A percentile compares a stretch with the other conserved stretches of the same genome.
These are phyloP conservation scores for Argyresthia albistria DNA, from an alignment of 2,888 invertebrate species.

Conservation along the genomic window DNA sequence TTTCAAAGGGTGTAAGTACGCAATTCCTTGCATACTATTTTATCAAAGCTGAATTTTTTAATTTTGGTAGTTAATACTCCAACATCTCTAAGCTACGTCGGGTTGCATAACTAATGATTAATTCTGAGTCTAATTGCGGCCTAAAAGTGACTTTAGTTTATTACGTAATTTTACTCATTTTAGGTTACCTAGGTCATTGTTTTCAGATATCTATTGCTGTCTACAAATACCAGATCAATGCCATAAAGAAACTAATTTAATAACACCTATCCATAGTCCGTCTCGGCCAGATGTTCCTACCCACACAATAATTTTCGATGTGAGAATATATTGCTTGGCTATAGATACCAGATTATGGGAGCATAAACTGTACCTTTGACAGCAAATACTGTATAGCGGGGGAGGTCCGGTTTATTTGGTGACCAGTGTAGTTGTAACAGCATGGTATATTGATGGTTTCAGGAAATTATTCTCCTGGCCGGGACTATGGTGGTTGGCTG, in stretches of 20 bases:
- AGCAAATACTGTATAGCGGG: too few species aligned
- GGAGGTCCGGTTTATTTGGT: too few species aligned
- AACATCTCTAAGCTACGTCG: background rate
- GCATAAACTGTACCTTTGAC: background rate
- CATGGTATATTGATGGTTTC: conserved; percentile 11
- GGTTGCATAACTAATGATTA: background rate
- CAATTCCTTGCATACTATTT: background rate
- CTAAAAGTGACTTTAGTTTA: conserved; percentile 4
- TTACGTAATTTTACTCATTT: conserved; percentile 23
- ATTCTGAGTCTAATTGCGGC: background rate
- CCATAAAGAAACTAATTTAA: too few species aligned
- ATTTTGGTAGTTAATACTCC: background rate
- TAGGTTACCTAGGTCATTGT: conserved; percentile 13
- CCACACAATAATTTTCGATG: too few species aligned
- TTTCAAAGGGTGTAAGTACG: conserved; percentile 42
- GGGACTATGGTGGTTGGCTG: conserved; percentile 44
- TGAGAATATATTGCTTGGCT: too few species aligned
- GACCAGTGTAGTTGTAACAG: background rate
- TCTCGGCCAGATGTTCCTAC: too few species aligned
- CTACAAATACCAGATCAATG: too few species aligned
- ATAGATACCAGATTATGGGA: background rate
- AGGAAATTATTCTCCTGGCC: conserved; percentile 43
- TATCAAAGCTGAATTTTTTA: background rate
- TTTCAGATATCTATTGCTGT: background rate
- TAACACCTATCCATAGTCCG: too few species aligned